Percentiles rank a stretch among this genome's conserved stretches.
Evolutionary conservation across 2,888 invertebrate genomes (phyloP).

Genomic region (Microctonus hyperodae): DNA sequence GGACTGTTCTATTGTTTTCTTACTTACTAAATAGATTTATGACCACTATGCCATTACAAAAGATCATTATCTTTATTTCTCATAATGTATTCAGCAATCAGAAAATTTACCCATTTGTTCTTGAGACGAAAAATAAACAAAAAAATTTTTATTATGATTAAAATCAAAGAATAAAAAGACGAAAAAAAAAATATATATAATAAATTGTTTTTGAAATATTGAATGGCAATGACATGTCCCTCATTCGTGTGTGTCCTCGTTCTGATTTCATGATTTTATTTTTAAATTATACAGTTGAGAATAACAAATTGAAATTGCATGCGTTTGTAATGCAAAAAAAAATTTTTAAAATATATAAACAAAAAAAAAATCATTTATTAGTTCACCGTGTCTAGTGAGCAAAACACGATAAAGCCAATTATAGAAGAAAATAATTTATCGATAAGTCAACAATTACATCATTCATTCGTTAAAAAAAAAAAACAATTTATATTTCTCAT

Average conservation of each 20-base stretch:
- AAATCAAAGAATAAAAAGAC: not conserved
- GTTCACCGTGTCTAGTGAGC: not conserved
- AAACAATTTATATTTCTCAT: not conserved
- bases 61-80: conserved; percentile 3
- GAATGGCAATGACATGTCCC: conserved; percentile 26
- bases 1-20: conserved; percentile 17
- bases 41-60: not conserved
- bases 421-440: not conserved
- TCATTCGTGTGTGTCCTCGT: conserved; percentile 19
- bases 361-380: conserved; percentile 16
- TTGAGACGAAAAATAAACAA: not conserved
- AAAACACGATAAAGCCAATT: conserved; percentile 10
- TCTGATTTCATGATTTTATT: conserved; percentile 18
- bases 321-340: not conserved
- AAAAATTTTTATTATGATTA: not conserved
- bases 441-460: conserved; percentile 13
- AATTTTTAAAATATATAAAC: not conserved
- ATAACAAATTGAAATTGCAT: conserved; percentile 8
- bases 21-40: conserved; percentile 7
- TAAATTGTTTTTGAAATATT: conserved; percentile 3
- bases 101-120: not conserved
- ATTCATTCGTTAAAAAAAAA: conserved; percentile 2
- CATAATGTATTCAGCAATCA: not conserved
- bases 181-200: not conserved
- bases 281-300: conserved; percentile 3